These are phyloP conservation scores for Xylocopa sonorina DNA, from an alignment of 1,140 invertebrate genomes.

Conservation along the genomic window DNA sequence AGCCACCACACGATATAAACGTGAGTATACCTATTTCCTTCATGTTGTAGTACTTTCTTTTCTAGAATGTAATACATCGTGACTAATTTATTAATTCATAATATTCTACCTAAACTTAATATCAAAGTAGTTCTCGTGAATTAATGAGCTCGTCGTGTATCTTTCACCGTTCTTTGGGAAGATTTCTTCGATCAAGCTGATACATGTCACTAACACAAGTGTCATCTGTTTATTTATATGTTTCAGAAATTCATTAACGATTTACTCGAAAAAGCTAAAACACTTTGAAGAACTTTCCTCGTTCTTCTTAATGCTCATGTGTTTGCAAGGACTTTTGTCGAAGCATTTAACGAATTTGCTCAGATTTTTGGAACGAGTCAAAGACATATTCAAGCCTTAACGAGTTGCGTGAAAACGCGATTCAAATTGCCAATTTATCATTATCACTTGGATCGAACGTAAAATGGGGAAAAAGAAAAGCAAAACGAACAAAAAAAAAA, in stretches of 20 bases:
- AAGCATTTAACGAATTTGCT: constrained; percentile 67
- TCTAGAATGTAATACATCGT: neutral
- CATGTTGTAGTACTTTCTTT: neutral
- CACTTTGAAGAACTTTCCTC: constrained; percentile 84
- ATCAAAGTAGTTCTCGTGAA: neutral
- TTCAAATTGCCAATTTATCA: constrained; percentile 54
- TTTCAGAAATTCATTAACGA: constrained; percentile 95
- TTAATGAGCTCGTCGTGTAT: neutral
- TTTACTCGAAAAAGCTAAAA: constrained; percentile 93
- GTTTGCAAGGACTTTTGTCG: constrained; percentile 41
- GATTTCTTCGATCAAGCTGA: constrained; percentile 17
- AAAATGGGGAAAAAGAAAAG: constrained; percentile 17
- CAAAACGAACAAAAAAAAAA: neutral
- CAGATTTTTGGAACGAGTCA: constrained; percentile 60
- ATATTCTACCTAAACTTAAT: neutral
- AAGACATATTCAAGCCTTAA: constrained; percentile 51
- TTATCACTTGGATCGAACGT: constrained; percentile 47
- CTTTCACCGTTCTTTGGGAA: neutral
- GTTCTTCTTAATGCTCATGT: constrained; percentile 37
- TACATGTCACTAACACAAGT: constrained; percentile 31
- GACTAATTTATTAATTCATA: constrained; percentile 21
- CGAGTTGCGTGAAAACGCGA: constrained; percentile 42
- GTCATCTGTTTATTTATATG: constrained; percentile 57
- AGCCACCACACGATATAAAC: constrained; percentile 92
- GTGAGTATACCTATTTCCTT: constrained; percentile 81